Evolutionary conservation across 2,113 vertebrate species (phyloP), one percentile per base, ranked within the genome.

Genomic region (Prunella himalayana): DNA sequence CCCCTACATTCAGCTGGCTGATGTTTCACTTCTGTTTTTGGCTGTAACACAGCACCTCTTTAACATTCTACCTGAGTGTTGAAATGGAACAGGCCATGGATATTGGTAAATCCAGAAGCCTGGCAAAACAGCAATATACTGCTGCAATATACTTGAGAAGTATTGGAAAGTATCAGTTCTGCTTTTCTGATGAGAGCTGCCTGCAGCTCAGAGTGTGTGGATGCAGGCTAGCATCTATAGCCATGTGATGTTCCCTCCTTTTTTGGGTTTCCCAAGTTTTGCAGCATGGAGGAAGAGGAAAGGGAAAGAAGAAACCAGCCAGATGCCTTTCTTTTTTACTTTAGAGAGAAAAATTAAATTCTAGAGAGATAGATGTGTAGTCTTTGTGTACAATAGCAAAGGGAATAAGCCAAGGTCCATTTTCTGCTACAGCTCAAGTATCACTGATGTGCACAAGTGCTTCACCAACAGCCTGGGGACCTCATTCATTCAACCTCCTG

Each of bases 221-320:
- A 21, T 64, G 20, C 51, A 57, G 33, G 22, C 51, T 17, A 6
- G 28, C 28, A 35, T 31, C 47, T 49, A 2, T 2, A n/a, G 33
- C 35, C 49, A 11, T 1, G 7, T 49, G 24, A 5, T 2, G 0
- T 37, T 73, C 42, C 59, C 25, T 28, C 25, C n/a, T 68, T 66
- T 51, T 61, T 35, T 24, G 16, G 10, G 3, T 64, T 88, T 82
- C 50, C 45, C 63, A 76, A 20, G 47, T 47, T 69, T 50, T 66
- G 17, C 0, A 0, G 3, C 39, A 5, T 35, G 37, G 17, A 64
- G 45, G 30, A 53, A 69, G 54, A 61, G 15, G 20, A 30, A 73
- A 47, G 5, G 7, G 6, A 66, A 42, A 64, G 30, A 27, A 45
- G 37, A 76, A 57, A 61, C 28, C 35, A 66, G 9, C 2, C 45